Base-by-base conservation (phyloP, 2,797 vertebrate genomes). In the Halcyon leucocephala region DNA sequence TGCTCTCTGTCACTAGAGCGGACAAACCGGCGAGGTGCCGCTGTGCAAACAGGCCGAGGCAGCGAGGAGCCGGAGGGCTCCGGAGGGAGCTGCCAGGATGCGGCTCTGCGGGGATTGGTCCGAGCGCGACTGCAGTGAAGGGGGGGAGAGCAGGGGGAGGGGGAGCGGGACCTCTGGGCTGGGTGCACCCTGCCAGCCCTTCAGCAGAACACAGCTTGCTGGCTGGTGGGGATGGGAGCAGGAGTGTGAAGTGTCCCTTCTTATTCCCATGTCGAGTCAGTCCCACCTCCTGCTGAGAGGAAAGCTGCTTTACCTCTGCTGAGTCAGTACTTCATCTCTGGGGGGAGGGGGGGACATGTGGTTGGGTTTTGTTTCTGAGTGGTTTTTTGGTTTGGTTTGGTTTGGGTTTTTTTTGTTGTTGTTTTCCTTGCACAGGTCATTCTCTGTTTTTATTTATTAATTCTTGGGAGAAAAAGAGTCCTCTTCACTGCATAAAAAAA, bases 91-190 rank as follows among this genome's bases (percentile, higher is more conserved):
- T 69, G 84, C 84, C 91, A 94, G 89, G 93, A 96, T 85, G 95
- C 95, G 86, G 96, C 97, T 94, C 94, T 97, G 95, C 97, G 13
- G 79, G 97, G 97, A 98, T 98, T 98, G 98, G 98, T 97, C 96
- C 96, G 39, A 33, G 49, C 90, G 92, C 80, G 89, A 97, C 98
- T 98, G 98, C 98, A 98, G 97, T 98, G 98, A 97, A 97, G 96
- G 79, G 97, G 96, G 98, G 89, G 80, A 89, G 93, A 72, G 85
- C 82, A 60, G 52, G 31, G 17, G 52, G 65, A 42, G 69, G 90
- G 78, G 86, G 81, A 74, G 42, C n/a, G 4, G 76, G 42, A 84
- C 89, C 86, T 54, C 66, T 4, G 16, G 26, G 44, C 67, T 37
- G 16, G 14, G 22, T 46, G 42, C 20, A 60, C 48, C 67, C 62